phyloP scores from a whole-genome alignment of 2,888 invertebrate species.

The Amiota mariae region DNA sequence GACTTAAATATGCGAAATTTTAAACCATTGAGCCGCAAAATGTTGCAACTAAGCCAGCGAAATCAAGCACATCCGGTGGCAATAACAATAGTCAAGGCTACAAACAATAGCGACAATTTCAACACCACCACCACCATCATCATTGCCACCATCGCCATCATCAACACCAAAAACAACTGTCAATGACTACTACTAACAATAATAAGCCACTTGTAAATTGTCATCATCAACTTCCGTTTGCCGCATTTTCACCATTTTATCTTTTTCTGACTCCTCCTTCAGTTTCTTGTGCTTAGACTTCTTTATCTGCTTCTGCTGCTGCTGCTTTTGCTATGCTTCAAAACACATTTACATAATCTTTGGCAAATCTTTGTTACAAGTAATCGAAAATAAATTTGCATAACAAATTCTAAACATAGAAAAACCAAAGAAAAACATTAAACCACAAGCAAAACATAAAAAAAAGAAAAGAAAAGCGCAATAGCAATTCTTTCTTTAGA shows the following conservation, averaged over 20 bases:
- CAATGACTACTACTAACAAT: slow-evolving; percentile 56
- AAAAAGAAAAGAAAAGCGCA: slow-evolving; percentile 2
- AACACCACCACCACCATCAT: slow-evolving; percentile 11
- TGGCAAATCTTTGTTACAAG: slow-evolving; percentile 66
- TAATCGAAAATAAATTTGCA: slow-evolving; percentile 68
- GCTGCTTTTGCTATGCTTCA: slow-evolving; percentile 36
- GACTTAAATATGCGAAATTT: slow-evolving; percentile 22
- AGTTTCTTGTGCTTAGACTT: background rate
- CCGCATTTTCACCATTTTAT: background rate
- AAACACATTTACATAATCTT: slow-evolving; percentile 62
- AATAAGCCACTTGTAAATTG: slow-evolving; percentile 66
- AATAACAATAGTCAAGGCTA: slow-evolving; percentile 4
- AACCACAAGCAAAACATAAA: background rate
- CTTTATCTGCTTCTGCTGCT: background rate
- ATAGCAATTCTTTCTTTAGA: background rate
- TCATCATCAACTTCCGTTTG: slow-evolving; percentile 11
- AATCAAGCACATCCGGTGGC: slow-evolving; percentile 23
- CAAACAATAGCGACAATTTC: slow-evolving; percentile 36
- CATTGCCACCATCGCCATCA: background rate
- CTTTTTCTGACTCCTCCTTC: background rate
- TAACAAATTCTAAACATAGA: slow-evolving; percentile 56
- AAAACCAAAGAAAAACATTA: too few relatives aligned
- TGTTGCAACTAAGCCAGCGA: slow-evolving; percentile 36
- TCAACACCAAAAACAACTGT: slow-evolving; percentile 27
- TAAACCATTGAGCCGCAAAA: slow-evolving; percentile 16